Percentiles rank a stretch among this genome's conserved stretches.
Evolutionary conservation across 2,797 vertebrate genomes (phyloP).

Genomic region (Helostoma temminkii): DNA sequence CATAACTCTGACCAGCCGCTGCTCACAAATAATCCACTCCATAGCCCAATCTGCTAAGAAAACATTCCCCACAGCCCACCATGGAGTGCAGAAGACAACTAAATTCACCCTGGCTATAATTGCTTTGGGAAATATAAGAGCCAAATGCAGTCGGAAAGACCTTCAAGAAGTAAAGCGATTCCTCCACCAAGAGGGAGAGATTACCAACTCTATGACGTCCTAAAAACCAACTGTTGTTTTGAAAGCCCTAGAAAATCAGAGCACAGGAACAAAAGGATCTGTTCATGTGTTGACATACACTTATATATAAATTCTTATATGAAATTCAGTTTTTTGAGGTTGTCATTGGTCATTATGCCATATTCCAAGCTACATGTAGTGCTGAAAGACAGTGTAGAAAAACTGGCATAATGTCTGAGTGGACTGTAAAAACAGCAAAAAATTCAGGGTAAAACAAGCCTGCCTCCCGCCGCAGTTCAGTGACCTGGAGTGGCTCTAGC

Average conservation of each 20-base stretch:
- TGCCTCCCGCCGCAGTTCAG: constrained; percentile 17
- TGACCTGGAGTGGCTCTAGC: constrained; percentile 34
- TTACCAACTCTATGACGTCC: constrained; percentile 77
- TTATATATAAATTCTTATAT: constrained; percentile 14
- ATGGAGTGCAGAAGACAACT: constrained; percentile 72
- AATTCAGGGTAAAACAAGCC: neutral
- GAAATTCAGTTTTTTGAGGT: constrained; percentile 18
- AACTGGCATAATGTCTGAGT: neutral
- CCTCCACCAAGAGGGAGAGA: constrained; percentile 68
- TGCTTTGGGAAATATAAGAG: constrained; percentile 80
- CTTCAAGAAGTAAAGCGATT: constrained; percentile 78
- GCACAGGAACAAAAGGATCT: constrained; percentile 36
- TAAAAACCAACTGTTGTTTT: constrained; percentile 66
- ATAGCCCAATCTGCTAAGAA: constrained; percentile 25
- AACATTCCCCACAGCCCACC: constrained; percentile 62
- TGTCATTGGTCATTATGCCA: constrained; percentile 23
- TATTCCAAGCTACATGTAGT: too few species aligned
- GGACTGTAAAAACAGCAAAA: constrained; percentile 3
- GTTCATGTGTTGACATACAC: constrained; percentile 21
- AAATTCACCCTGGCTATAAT: constrained; percentile 80
- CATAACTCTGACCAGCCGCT: constrained; percentile 11
- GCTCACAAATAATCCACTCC: constrained; percentile 26
- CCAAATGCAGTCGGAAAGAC: constrained; percentile 75
- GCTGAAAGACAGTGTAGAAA: constrained; percentile 6
- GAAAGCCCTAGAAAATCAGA: constrained; percentile 52